Evolutionary conservation across 2,797 vertebrate species (phyloP).

Genomic region (Sebastes matsubarae): DNA sequence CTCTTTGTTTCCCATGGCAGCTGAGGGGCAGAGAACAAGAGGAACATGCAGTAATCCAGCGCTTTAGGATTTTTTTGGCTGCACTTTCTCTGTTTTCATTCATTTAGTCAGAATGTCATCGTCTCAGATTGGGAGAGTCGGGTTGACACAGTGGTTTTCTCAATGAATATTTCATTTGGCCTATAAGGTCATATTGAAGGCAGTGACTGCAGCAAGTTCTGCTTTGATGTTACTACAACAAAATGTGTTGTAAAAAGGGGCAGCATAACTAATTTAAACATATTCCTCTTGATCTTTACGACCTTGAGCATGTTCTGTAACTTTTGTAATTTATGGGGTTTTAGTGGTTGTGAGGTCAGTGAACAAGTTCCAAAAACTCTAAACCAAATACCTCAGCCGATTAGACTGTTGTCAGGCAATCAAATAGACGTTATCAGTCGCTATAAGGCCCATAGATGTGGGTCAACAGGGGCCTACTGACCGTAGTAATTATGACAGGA

Average conservation of each 20-base stretch:
- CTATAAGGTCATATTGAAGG: not conserved
- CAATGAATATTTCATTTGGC: not conserved
- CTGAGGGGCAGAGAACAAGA: slow-evolving; percentile 38
- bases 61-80: not conserved
- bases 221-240: not conserved
- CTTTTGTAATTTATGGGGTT: not conserved
- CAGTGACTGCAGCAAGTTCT: not conserved
- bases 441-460: no score
- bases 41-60: slow-evolving; percentile 22
- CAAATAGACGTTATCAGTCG: no score
- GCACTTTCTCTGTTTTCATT: slow-evolving; percentile 4
- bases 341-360: not conserved
- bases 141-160: not conserved
- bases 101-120: slow-evolving; percentile 18
- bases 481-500: no score
- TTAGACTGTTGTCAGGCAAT: no score
- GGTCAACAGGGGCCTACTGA: no score
- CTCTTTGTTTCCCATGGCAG: slow-evolving; percentile 71
- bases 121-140: not conserved
- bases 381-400: not conserved
- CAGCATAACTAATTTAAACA: not conserved
- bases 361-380: not conserved
- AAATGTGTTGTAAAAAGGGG: not conserved
- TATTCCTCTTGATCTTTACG: not conserved
- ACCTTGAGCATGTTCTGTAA: not conserved